Conservation (phyloP, 2,888 invertebrate genomes). For the Phyllotreta cruciferae region DNA sequence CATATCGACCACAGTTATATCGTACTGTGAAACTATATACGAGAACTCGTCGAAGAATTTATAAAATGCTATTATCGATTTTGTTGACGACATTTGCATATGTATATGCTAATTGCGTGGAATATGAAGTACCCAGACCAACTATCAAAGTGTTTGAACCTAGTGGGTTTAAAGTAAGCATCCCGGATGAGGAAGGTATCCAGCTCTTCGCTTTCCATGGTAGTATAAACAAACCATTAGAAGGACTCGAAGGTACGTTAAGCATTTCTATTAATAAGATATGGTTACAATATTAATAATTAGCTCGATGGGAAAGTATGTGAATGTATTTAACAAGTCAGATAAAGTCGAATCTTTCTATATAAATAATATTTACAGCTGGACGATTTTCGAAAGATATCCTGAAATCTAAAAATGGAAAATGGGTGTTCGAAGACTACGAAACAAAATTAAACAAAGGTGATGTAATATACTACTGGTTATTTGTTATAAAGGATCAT, state of each 20-base stretch:
- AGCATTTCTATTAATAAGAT: no score
- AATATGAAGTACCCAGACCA: constrained; percentile 63
- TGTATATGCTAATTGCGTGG: constrained; percentile 24
- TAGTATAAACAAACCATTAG: constrained; percentile 75
- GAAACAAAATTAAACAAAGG: constrained; percentile 65
- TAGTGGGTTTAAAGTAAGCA: constrained; percentile 67
- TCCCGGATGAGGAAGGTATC: constrained; percentile 68
- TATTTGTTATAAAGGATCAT: constrained; percentile 65
- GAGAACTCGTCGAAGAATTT: not conserved
- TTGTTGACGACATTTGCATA: constrained; percentile 7
- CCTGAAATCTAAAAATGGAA: constrained; percentile 66
- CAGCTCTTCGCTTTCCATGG: constrained; percentile 78
- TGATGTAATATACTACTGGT: constrained; percentile 78
- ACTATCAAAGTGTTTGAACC: constrained; percentile 67
- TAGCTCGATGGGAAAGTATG: no score
- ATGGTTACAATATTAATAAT: no score
- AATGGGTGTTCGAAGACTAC: constrained; percentile 72
- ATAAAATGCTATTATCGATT: constrained; percentile 5
- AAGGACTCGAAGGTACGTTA: constrained; percentile 66
- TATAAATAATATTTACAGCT: constrained; percentile 49
- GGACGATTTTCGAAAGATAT: constrained; percentile 72
- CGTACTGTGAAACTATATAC: not conserved
- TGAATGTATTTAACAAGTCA: not conserved
- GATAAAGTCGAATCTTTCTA: not conserved
- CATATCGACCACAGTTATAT: not conserved